Base-by-base conservation (phyloP, 2,797 vertebrate genomes). In the Sebastes minor region DNA sequence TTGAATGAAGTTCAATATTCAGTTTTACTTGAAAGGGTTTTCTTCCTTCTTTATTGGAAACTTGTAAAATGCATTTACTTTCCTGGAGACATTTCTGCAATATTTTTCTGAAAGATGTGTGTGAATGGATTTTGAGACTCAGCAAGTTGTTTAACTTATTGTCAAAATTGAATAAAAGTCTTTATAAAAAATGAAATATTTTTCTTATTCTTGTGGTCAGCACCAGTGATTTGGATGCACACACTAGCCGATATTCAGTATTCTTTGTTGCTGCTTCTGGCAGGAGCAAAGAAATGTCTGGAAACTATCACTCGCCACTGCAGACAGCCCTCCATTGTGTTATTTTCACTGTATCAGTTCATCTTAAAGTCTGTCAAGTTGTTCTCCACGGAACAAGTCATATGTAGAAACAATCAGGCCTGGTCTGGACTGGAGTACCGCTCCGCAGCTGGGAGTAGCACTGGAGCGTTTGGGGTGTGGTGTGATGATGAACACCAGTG, bases 131-230 rank as follows among this genome's bases (percentile, higher is more conserved):
- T 91, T 92, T 92, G 63, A 91, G 88, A 88, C 74, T 93, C 52
- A 76, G 72, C 88, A 81, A 85, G 80, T 88, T 85, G 81, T 93
- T 95, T 96, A 96, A 96, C 67, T 96, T 96, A 96, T 96, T 96
- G 91, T 91, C 59, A 85, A 91, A 89, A 90, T 71, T 62, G 35
- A 90, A 94, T 92, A 91, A 91, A 92, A 87, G 70, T 76, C 55
- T 83, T 61, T 60, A 74, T 83, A 67, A 80, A 53, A 53, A 53
- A n/a, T 53, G 20, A 53, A 53, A 53, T 53, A 22, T 22, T 22
- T 22, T 11, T 53, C 20, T 53, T n/a, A 53, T 53, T 53, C 49
- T 22, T 53, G 20, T 49, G 46, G 18, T 49, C 11, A 35, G 8
- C 23, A 52, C 46, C 9, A 32, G 23, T 28, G 12, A 28, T 13